Evolutionary conservation across 2,797 vertebrate genomes (phyloP).

Genomic region (Furcifer pardalis): DNA sequence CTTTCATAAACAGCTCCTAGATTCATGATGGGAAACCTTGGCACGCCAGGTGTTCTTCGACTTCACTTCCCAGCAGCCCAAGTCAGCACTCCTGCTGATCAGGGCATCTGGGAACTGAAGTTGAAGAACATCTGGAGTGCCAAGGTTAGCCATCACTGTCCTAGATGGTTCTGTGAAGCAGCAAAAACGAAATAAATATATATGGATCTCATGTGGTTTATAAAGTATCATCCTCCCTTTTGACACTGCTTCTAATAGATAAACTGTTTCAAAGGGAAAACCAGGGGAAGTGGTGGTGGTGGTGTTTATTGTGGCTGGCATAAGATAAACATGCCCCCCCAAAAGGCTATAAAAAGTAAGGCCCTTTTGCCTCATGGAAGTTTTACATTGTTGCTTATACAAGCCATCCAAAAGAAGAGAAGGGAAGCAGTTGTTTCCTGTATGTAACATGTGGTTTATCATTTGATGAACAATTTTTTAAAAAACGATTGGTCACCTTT

Average conservation of each 20-base stretch:
- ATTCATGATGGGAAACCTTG: too few species aligned
- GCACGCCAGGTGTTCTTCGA: too few species aligned
- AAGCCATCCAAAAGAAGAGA: slow-evolving; percentile 63
- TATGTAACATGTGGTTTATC: slow-evolving; percentile 69
- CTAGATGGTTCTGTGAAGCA: slow-evolving; percentile 24
- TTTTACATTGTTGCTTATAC: slow-evolving; percentile 66
- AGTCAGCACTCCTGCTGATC: too few species aligned
- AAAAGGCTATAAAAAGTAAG: slow-evolving; percentile 52
- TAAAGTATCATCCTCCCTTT: slow-evolving; percentile 27
- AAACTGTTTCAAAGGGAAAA: slow-evolving; percentile 44
- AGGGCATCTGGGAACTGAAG: too few species aligned
- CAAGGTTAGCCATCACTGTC: too few species aligned
- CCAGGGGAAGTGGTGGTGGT: slow-evolving; percentile 12
- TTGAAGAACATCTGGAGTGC: too few species aligned
- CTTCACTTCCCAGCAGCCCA: too few species aligned
- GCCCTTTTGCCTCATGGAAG: slow-evolving; percentile 63
- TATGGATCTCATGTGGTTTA: not conserved
- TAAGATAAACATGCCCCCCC: slow-evolving; percentile 27
- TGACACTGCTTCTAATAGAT: slow-evolving; percentile 30
- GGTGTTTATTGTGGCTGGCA: slow-evolving; percentile 38
- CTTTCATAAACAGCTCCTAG: slow-evolving; percentile 29
- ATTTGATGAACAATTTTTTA: slow-evolving; percentile 59
- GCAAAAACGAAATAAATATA: not conserved
- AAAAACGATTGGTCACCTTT: slow-evolving; percentile 43
- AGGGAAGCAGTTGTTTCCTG: slow-evolving; percentile 81